These are phyloP conservation scores for Seriola quinqueradiata DNA, from an alignment of 2,113 vertebrate species.

Conservation along the genomic window DNA sequence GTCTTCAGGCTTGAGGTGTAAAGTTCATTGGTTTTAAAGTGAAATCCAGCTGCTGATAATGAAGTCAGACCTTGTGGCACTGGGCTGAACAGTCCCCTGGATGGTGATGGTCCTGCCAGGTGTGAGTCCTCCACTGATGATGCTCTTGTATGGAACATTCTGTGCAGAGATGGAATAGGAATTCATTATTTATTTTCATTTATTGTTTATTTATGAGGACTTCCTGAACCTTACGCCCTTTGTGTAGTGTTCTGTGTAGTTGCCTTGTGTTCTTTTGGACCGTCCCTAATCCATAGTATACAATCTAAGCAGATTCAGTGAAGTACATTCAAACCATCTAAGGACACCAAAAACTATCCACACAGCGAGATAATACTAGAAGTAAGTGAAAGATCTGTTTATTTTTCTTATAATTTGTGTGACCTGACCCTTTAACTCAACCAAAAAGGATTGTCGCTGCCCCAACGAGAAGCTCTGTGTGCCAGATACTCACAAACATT, in stretches of 20 bases:
- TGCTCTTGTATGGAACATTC: conserved; percentile 80
- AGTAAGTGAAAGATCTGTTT: background rate
- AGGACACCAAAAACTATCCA: too few relatives aligned
- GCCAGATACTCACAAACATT: conserved; percentile 59
- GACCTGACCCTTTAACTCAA: background rate
- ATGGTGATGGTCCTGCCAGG: conserved; percentile 82
- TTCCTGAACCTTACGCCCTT: too few relatives aligned
- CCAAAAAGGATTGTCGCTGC: too few relatives aligned
- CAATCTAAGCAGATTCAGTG: too few relatives aligned
- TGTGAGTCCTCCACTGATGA: conserved; percentile 82
- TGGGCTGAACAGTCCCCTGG: conserved; percentile 73
- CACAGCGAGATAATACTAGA: background rate
- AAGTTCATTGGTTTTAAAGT: background rate
- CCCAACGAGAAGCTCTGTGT: background rate
- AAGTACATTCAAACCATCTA: too few relatives aligned
- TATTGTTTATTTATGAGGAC: too few relatives aligned
- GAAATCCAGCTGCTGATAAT: background rate
- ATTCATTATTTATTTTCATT: background rate
- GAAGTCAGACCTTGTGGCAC: conserved; percentile 77
- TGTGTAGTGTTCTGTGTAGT: too few relatives aligned
- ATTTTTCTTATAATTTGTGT: background rate
- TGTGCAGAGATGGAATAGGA: conserved; percentile 41
- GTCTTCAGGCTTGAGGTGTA: too few relatives aligned
- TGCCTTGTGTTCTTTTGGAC: too few relatives aligned
- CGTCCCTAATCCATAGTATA: too few relatives aligned